phyloP scores from a whole-genome alignment of 2,888 invertebrate genomes.

The Chorisops tibialis region DNA sequence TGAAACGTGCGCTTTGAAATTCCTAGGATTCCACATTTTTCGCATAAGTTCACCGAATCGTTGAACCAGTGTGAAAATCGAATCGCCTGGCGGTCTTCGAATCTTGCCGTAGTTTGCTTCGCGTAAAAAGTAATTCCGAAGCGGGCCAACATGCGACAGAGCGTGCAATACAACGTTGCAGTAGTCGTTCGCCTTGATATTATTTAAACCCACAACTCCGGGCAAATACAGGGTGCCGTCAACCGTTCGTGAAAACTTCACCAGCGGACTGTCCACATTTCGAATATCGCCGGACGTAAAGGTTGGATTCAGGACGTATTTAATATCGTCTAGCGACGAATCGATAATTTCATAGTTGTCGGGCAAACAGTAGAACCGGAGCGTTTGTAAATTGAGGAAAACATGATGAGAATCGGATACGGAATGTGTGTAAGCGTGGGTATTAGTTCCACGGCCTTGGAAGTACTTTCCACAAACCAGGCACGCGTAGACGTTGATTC shows the following conservation, averaged over 20 bases:
- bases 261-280: slow-evolving; percentile 65
- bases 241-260: slow-evolving; percentile 88
- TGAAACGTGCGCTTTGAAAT: slow-evolving; percentile 98
- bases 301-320: slow-evolving; percentile 96
- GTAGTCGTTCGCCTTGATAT: slow-evolving; percentile 99
- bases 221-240: slow-evolving; percentile 96
- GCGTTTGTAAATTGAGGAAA: slow-evolving; percentile 91
- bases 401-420: slow-evolving; percentile 98
- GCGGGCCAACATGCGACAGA: slow-evolving; percentile 88
- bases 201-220: slow-evolving; percentile 95
- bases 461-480: slow-evolving; percentile 99
- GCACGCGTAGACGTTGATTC: slow-evolving; percentile 99
- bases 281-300: slow-evolving; percentile 80
- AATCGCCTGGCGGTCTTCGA: slow-evolving; percentile 93
- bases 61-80: slow-evolving; percentile 84
- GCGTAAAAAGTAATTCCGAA: slow-evolving; percentile 91
- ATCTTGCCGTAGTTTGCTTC: slow-evolving; percentile 89
- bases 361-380: slow-evolving; percentile 97
- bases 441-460: slow-evolving; percentile 93
- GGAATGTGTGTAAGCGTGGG: slow-evolving; percentile 98
- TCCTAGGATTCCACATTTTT: slow-evolving; percentile 98
- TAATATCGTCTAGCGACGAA: slow-evolving; percentile 96
- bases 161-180: slow-evolving; percentile 98
- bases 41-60: slow-evolving; percentile 90
- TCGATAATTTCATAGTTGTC: slow-evolving; percentile 99